Evolutionary conservation across 2,797 vertebrate species (phyloP).

Genomic region (Anomalospiza imberbis): DNA sequence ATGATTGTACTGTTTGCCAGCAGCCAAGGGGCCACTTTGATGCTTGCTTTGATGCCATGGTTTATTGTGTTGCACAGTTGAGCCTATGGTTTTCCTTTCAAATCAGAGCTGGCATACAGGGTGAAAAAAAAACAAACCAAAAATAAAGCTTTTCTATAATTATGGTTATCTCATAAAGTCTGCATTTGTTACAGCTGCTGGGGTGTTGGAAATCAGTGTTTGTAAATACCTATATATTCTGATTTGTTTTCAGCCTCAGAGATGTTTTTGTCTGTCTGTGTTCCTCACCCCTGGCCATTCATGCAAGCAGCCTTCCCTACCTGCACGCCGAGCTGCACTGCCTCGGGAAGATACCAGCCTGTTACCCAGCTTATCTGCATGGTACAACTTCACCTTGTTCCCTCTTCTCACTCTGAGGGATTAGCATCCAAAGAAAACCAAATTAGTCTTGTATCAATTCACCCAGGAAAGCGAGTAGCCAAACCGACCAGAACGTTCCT

Average conservation of each 20-base stretch:
- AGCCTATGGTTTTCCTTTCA: slow-evolving; percentile 44
- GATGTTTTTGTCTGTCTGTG: not conserved
- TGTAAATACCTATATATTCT: slow-evolving; percentile 30
- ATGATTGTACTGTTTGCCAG: slow-evolving; percentile 33
- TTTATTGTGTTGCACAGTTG: slow-evolving; percentile 28
- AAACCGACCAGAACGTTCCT: not conserved
- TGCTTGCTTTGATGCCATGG: slow-evolving; percentile 46
- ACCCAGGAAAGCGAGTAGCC: not conserved
- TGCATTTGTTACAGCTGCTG: slow-evolving; percentile 39
- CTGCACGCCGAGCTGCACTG: not conserved
- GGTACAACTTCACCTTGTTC: not conserved
- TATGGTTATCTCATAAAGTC: slow-evolving; percentile 34
- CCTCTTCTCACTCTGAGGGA: not conserved
- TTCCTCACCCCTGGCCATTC: not conserved
- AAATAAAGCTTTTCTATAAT: slow-evolving; percentile 62
- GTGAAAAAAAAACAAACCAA: not conserved
- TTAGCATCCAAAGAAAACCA: not conserved
- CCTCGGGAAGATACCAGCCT: not conserved
- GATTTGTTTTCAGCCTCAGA: slow-evolving; percentile 20
- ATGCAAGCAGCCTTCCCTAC: not conserved
- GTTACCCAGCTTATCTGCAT: not conserved
- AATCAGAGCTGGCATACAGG: slow-evolving; percentile 41
- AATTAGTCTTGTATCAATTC: not conserved
- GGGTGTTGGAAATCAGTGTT: not conserved
- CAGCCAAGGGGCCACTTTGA: slow-evolving; percentile 6